Base-by-base conservation (phyloP, 2,888 invertebrate species). In the Phyto melanocephala region DNA sequence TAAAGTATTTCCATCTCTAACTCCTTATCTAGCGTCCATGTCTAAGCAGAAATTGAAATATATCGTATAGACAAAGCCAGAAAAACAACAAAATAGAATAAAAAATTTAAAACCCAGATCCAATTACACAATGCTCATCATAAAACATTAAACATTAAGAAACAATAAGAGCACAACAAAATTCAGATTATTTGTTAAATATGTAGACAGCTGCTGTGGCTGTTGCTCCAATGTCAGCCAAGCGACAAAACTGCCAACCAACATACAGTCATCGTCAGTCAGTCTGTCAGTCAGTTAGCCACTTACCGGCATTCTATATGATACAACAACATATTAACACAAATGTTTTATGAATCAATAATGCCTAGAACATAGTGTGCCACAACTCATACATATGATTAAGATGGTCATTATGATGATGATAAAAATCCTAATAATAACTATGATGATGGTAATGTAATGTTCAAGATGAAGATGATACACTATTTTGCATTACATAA, bases 71-170 rank as follows among this genome's bases (percentile, higher is more conserved):
- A 70, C 63, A 75, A 70, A 72, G 71, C 10, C 56, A 40, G n/a
- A 70, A 47, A 22, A 52, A 24, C 63, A n/a, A 42, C 2, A 24
- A 24, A 52, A 45, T 4, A 63, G 56, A 35, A 68, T 22, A 45
- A 70, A 56, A 50, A 63, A n/a, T 78, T 54, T 52, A 70, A 65
- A 70, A 42, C 62, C 54, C 72, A 63, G 81, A 81, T 81, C 77
- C 60, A 77, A 81, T 81, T 81, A 77, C 81, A 81, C 71, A 58
- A 67, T 76, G 71, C 40, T 76, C 75, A 71, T 65, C 75, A 56
- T 56, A 74, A 71, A 52, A 40, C 40, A n/a, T 22, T 28, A 68
- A 58, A 65, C 17, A 54, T 70, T 45, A 37, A 45, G 3, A 62
- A 54, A 70, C 20, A 75, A 45, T 45, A 37, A 45, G 28, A 62